phyloP scores from a whole-genome alignment of 2,888 invertebrate genomes.

The Piscicola geometra region DNA sequence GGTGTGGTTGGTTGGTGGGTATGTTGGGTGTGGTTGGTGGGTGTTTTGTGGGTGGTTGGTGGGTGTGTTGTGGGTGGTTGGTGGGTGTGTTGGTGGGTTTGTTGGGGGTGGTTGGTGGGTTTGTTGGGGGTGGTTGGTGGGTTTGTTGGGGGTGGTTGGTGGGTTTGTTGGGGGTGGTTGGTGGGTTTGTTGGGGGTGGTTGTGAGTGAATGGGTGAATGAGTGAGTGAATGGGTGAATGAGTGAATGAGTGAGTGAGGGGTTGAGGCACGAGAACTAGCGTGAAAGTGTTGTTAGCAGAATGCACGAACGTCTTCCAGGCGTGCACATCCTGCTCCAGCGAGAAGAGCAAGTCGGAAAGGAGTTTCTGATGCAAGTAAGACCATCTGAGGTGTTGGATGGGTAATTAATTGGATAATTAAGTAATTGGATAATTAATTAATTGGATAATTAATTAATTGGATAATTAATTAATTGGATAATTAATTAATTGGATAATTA shows the following conservation, averaged over 20 bases:
- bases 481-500: no score
- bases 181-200: not conserved
- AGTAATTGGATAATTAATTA: no score
- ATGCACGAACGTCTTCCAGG: constrained; percentile 65
- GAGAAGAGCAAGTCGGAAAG: constrained; percentile 93
- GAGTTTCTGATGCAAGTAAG: constrained; percentile 91
- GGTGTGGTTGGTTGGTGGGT: no score
- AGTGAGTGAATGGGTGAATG: not conserved
- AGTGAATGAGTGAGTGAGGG: no score
- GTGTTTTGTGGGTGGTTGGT: no score
- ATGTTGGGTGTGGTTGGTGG: no score
- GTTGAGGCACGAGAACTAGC: not conserved
- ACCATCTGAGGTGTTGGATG: constrained; percentile 69
- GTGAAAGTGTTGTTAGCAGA: not conserved
- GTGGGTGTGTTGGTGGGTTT: no score
- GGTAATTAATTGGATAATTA: not conserved
- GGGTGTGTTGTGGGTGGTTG: no score
- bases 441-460: no score
- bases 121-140: no score
- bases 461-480: no score
- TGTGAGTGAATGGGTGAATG: not conserved
- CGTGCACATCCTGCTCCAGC: constrained; percentile 93
- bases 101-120: no score
- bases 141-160: not conserved
- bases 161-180: not conserved